Evolutionary conservation across 35 echinoderm and acorn worm species (phyloP).

Genomic region (Ptychodera flava): DNA sequence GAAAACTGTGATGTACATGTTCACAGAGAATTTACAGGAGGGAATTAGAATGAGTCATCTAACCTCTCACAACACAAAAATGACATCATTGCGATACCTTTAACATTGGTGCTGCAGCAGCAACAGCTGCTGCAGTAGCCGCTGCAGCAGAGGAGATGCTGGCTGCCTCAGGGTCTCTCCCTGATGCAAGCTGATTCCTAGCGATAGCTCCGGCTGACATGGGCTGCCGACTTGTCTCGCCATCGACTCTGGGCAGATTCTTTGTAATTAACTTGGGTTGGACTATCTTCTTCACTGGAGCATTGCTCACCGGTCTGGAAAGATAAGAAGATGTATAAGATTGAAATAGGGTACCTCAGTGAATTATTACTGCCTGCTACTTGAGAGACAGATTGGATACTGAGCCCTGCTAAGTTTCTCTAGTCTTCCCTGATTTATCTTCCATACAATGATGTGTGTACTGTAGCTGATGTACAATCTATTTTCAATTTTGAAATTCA

Average conservation of each 20-base stretch:
- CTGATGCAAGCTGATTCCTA: neutral
- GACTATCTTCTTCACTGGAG: conserved; percentile 2
- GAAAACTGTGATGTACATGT: no score
- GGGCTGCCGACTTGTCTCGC: neutral
- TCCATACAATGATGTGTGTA: neutral
- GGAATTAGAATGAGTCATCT: no score
- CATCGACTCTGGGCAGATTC: neutral
- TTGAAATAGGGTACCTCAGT: neutral
- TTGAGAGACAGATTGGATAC: neutral
- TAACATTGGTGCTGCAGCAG: conserved; percentile 11
- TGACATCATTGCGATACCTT: neutral
- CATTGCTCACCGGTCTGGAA: conserved; percentile 13
- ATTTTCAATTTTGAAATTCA: no score
- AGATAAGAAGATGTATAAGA: neutral
- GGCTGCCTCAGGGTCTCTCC: neutral
- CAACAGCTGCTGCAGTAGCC: conserved; percentile 6
- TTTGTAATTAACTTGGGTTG: conserved; percentile 11
- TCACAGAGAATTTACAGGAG: no score
- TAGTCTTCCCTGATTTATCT: neutral
- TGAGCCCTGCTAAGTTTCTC: neutral
- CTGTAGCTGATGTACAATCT: no score
- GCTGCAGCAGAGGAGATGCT: neutral
- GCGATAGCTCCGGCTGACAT: neutral
- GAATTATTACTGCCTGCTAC: neutral
- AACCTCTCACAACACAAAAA: neutral